phyloP scores from a whole-genome alignment of 2,797 vertebrate genomes.

The Ambastaia sidthimunki region DNA sequence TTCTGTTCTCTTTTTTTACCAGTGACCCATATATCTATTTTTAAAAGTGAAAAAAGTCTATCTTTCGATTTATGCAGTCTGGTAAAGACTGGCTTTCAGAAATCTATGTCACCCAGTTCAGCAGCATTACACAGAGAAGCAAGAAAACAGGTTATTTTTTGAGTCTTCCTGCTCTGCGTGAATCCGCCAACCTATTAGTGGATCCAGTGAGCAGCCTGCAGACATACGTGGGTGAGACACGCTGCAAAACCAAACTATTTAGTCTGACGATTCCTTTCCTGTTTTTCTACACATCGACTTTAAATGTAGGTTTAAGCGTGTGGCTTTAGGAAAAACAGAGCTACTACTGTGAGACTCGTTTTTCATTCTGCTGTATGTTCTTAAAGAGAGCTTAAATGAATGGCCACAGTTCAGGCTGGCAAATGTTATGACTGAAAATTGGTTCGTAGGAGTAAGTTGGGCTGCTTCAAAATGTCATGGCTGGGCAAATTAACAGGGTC shows the following conservation, averaged over 20 bases:
- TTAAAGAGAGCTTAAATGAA: slow-evolving; percentile 26
- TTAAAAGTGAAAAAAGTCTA: not conserved
- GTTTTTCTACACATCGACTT: slow-evolving; percentile 38
- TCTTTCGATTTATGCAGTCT: not conserved
- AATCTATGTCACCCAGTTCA: slow-evolving; percentile 32
- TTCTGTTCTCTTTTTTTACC: not conserved
- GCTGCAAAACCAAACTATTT: slow-evolving; percentile 54
- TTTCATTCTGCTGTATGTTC: slow-evolving; percentile 17
- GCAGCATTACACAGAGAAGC: not conserved
- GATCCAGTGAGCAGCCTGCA: slow-evolving; percentile 34
- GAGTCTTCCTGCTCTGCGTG: slow-evolving; percentile 2
- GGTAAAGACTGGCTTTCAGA: not conserved
- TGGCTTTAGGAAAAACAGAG: slow-evolving; percentile 16
- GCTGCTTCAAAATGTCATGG: slow-evolving; percentile 8
- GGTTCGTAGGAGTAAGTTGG: slow-evolving; percentile 1
- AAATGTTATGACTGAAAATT: slow-evolving; percentile 21
- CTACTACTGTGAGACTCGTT: slow-evolving; percentile 3
- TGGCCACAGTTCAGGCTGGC: not conserved
- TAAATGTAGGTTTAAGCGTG: slow-evolving; percentile 26
- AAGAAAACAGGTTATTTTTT: slow-evolving; percentile 34
- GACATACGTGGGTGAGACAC: slow-evolving; percentile 52
- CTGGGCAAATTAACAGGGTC: not conserved
- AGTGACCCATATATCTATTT: slow-evolving; percentile 24
- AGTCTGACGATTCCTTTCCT: slow-evolving; percentile 52
- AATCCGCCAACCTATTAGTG: slow-evolving; percentile 18